Base-by-base conservation (phyloP, 2,797 vertebrate genomes). In the Alectoris magna region DNA sequence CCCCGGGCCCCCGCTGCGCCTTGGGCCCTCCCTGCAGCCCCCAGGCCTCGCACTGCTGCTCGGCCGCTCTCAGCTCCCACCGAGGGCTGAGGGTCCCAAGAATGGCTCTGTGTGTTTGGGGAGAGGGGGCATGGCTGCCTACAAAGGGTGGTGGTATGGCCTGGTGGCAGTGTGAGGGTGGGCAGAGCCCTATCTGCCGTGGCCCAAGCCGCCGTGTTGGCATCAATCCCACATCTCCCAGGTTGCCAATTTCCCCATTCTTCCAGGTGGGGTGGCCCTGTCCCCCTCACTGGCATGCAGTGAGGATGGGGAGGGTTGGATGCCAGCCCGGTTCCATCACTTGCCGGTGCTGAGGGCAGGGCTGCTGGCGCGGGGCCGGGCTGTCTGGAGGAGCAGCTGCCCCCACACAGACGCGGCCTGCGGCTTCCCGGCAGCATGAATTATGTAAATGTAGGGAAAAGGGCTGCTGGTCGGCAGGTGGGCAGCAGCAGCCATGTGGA, bases 361-460 rank as follows among this genome's bases (percentile, higher is more conserved):
- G 72, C 64, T 6, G 1, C 63, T 73, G 2, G 68, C 7, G 2
- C 2, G 68, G 72, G 87, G 89, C 89, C 6, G 11, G 23, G 72
- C 53, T 2, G 72, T 94, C 93, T 94, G 95, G 75, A 76, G 29
- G 79, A 95, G 93, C 95, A 95, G 93, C 93, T 96, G 95, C 78
- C 78, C 89, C 75, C 8, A 58, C 14, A 1, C 73, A 79, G 68
- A 46, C 8, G 13, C 60, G 84, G 69, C 85, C 76, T 13, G 6
- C 4, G 23, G 91, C 59, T 71, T 67, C 76, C 91, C 18, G 0
- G 43, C 71, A 49, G 80, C 2, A 4, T 91, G 87, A 95, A 96
- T 97, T 91, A 95, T 92, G 93, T 81, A 95, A 95, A 96, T 93
- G 46, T 92, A 91, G 95, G 96, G 93, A 95, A 96, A 86, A 88